A percentile compares a stretch with the other conserved stretches of the same genome.
Evolutionary conservation across 2,888 invertebrate species (phyloP).

Genomic region (Kuschelorhynchus macadamiae): DNA sequence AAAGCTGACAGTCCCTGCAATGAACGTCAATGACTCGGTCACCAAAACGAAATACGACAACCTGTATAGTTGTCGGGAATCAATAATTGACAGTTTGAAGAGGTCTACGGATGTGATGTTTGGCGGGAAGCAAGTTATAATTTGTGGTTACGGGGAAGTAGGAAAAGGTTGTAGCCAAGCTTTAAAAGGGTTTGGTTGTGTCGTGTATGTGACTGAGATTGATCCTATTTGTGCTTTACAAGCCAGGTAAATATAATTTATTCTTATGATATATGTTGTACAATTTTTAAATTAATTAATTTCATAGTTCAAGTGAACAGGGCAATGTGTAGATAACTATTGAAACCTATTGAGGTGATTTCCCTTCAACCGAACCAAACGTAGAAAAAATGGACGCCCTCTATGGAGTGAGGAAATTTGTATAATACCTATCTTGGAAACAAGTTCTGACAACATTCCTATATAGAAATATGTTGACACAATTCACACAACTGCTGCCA

Average conservation of each 20-base stretch:
- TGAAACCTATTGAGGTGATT: too few relatives aligned
- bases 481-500: too few relatives aligned
- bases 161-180: slow-evolving; percentile 98
- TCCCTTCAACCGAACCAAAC: too few relatives aligned
- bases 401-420: too few relatives aligned
- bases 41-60: slow-evolving; percentile 99
- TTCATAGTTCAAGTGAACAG: too few relatives aligned
- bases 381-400: too few relatives aligned
- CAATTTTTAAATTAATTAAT: too few relatives aligned
- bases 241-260: slow-evolving; percentile 89
- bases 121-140: slow-evolving; percentile 95
- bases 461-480: too few relatives aligned
- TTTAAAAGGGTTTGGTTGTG: slow-evolving; percentile 93
- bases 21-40: slow-evolving; percentile 99
- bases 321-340: too few relatives aligned
- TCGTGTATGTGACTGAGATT: slow-evolving; percentile 94
- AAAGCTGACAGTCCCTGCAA: slow-evolving; percentile 94
- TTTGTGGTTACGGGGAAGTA: slow-evolving; percentile 98
- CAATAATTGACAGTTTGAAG: slow-evolving; percentile 86
- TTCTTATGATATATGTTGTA: too few relatives aligned
- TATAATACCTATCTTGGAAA: too few relatives aligned
- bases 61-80: slow-evolving; percentile 94
- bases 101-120: slow-evolving; percentile 97
- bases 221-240: slow-evolving; percentile 98
- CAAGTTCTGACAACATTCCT: too few relatives aligned